Evolutionary conservation across 1,140 invertebrate genomes (phyloP).

Genomic region (Brachystomella parvula): DNA sequence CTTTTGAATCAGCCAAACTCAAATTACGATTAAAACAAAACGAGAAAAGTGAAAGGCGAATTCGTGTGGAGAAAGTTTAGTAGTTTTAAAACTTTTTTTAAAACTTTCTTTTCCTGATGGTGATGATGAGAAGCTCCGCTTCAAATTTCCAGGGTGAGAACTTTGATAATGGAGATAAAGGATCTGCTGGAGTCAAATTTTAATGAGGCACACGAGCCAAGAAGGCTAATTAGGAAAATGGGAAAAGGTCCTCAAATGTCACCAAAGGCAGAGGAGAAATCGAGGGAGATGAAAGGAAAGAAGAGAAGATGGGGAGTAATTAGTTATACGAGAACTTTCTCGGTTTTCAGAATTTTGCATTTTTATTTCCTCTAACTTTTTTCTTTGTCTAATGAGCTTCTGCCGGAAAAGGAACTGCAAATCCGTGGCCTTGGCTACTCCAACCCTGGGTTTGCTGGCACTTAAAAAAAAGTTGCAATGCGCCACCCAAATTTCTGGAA

Average conservation of each 20-base stretch:
- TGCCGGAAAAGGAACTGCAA: too few relatives aligned
- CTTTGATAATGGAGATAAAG: conserved; percentile 5
- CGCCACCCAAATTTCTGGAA: too few relatives aligned
- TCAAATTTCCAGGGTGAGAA: too few relatives aligned
- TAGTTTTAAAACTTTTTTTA: neutral
- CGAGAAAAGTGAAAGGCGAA: too few relatives aligned
- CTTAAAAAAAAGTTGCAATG: too few relatives aligned
- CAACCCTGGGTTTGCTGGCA: too few relatives aligned
- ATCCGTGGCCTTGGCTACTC: too few relatives aligned
- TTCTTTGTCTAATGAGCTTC: too few relatives aligned
- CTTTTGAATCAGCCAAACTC: too few relatives aligned
- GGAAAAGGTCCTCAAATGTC: conserved; percentile 27
- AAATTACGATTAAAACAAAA: too few relatives aligned
- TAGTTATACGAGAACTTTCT: conserved; percentile 22
- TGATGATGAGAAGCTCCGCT: neutral
- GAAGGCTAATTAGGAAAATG: conserved; percentile 24
- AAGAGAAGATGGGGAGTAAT: conserved; percentile 12
- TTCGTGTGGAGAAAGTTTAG: neutral
- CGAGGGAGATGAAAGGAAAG: neutral
- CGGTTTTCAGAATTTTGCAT: conserved; percentile 7
- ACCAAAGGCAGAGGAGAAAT: conserved; percentile 19
- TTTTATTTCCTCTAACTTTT: neutral
- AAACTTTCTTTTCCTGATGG: too few relatives aligned
- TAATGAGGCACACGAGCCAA: conserved; percentile 26
- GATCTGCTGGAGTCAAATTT: conserved; percentile 18